These are phyloP conservation scores for Leptopterna dolabrata DNA, from an alignment of 2,888 invertebrate genomes.

Conservation along the genomic window DNA sequence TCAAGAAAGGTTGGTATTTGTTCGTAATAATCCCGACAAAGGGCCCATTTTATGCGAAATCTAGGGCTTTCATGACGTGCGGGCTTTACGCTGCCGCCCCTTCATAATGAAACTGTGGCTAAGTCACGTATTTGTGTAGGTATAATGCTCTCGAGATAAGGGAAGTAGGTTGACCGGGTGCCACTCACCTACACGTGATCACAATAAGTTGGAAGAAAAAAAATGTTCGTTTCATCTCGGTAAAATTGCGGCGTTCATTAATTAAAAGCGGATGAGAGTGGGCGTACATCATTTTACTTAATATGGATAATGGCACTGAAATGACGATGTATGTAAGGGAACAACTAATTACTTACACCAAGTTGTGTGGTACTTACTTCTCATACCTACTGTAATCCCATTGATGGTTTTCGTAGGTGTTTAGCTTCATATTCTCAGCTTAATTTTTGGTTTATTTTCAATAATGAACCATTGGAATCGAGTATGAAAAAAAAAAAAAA, in stretches of 20 bases:
- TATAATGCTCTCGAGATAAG: conserved; percentile 9
- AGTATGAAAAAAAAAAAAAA: too few relatives aligned
- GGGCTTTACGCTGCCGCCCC: background rate
- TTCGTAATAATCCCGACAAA: background rate
- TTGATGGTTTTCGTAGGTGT: too few relatives aligned
- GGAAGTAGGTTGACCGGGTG: background rate
- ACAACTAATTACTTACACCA: too few relatives aligned
- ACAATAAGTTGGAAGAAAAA: background rate
- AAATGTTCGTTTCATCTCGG: background rate
- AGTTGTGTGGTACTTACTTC: too few relatives aligned
- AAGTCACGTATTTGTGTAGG: conserved; percentile 9
- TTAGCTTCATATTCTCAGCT: too few relatives aligned
- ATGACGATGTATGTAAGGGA: background rate
- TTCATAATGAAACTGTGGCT: background rate
- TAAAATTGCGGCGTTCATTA: background rate
- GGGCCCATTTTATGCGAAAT: background rate
- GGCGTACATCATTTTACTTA: background rate
- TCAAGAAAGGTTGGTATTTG: conserved; percentile 16
- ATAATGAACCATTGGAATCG: too few relatives aligned
- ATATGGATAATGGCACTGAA: background rate
- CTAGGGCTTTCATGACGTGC: conserved; percentile 25
- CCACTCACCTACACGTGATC: background rate
- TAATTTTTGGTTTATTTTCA: too few relatives aligned
- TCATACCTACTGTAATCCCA: too few relatives aligned
- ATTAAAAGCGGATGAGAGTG: background rate